phyloP scores from a whole-genome alignment of 1,140 invertebrate genomes.

The Macrobrachium nipponense region DNA sequence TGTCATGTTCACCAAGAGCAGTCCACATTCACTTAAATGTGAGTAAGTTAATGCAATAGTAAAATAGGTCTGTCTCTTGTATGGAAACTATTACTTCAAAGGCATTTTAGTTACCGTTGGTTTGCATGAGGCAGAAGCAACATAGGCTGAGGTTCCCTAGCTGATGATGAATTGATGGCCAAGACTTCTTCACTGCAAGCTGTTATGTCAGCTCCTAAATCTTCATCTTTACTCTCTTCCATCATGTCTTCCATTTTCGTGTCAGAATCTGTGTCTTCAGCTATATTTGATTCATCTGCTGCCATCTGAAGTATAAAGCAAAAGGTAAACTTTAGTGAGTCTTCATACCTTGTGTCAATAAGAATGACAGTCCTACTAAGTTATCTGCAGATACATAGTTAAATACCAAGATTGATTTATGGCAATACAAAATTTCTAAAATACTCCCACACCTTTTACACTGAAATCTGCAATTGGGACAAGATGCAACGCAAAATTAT shows the following conservation, averaged over 20 bases:
- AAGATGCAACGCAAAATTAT: too few relatives aligned
- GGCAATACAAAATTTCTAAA: too few relatives aligned
- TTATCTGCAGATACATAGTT: background rate
- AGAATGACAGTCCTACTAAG: background rate
- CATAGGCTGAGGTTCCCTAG: background rate
- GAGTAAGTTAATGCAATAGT: too few relatives aligned
- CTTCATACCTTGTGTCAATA: background rate
- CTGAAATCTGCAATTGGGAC: too few relatives aligned
- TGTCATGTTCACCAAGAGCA: too few relatives aligned
- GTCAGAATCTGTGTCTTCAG: slow-evolving; percentile 53
- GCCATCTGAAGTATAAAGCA: slow-evolving; percentile 14
- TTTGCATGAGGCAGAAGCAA: too few relatives aligned
- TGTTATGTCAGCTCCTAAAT: slow-evolving; percentile 28
- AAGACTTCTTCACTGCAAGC: slow-evolving; percentile 45
- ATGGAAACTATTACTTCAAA: background rate
- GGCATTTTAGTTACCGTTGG: background rate
- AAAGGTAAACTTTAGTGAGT: slow-evolving; percentile 1
- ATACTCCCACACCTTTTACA: too few relatives aligned
- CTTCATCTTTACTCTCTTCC: slow-evolving; percentile 46
- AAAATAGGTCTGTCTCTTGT: too few relatives aligned
- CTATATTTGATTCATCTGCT: slow-evolving; percentile 49
- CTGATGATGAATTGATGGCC: slow-evolving; percentile 33
- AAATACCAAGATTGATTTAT: too few relatives aligned
- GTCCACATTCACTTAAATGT: too few relatives aligned
- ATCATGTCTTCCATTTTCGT: slow-evolving; percentile 54